Conservation (phyloP, 2,888 invertebrate genomes). For the Cephus pygmeus region DNA sequence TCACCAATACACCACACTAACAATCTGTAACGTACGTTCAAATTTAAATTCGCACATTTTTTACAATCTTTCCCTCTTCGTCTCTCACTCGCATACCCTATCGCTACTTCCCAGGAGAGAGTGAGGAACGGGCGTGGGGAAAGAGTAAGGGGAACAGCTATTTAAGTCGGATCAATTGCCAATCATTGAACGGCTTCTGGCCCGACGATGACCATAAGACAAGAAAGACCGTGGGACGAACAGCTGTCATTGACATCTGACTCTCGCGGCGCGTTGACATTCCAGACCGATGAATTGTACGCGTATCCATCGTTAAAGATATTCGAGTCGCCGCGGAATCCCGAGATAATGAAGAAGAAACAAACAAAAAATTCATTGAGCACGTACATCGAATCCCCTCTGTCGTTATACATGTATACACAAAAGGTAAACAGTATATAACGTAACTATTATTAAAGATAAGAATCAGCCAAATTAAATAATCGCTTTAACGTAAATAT, state of each 20-base stretch:
- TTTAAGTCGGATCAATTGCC: constrained; percentile 29
- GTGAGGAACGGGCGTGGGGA: background rate
- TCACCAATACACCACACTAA: background rate
- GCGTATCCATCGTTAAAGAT: background rate
- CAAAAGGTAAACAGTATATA: background rate
- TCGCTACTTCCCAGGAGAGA: background rate
- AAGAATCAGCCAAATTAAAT: background rate
- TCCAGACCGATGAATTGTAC: constrained; percentile 42
- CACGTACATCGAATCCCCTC: background rate
- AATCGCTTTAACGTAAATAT: background rate
- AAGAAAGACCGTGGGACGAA: constrained; percentile 34
- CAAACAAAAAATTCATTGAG: background rate
- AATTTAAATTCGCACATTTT: background rate
- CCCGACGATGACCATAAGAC: constrained; percentile 22
- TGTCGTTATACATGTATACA: no score
- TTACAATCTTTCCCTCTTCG: background rate
- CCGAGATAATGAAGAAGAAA: background rate
- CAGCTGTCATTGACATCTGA: constrained; percentile 35
- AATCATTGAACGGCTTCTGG: constrained; percentile 29
- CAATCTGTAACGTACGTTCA: background rate
- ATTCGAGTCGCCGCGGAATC: background rate
- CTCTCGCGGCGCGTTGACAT: constrained; percentile 38
- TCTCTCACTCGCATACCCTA: background rate
- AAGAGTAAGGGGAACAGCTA: background rate
- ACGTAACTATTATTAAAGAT: background rate